A percentile compares a stretch with the other conserved stretches of the same genome.
Conservation (phyloP, 2,797 vertebrate species). For the Lagorchestes hirsutus region DNA sequence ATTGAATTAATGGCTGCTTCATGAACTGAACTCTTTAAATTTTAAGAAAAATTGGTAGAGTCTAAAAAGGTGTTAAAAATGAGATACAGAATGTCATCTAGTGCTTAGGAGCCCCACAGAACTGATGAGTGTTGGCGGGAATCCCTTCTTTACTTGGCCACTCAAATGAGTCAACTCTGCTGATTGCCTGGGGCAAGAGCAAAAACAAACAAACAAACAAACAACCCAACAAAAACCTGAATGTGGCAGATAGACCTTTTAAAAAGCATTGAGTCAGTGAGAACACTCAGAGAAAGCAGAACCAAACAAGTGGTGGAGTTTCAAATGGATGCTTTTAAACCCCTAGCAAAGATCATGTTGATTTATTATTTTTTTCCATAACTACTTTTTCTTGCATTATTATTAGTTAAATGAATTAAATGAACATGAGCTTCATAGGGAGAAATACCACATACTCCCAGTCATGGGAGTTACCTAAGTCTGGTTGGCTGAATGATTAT, state of each 20-base stretch:
- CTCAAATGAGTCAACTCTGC: background rate
- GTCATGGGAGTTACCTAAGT: background rate
- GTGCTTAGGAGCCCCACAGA: background rate
- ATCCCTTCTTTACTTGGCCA: background rate
- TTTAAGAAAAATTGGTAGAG: background rate
- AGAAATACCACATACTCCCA: background rate
- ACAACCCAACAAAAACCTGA: no score
- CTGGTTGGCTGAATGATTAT: background rate
- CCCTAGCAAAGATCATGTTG: background rate
- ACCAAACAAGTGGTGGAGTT: background rate
- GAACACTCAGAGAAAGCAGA: background rate
- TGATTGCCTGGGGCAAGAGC: background rate
- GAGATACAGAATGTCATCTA: background rate
- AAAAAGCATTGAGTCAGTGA: background rate
- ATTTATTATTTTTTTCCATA: background rate
- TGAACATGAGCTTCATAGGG: background rate
- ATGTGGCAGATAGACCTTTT: background rate
- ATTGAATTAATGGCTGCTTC: background rate
- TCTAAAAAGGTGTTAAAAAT: background rate
- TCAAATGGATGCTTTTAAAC: background rate
- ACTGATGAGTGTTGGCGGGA: background rate
- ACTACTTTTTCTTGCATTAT: background rate
- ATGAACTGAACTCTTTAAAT: background rate
- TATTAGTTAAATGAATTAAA: background rate
- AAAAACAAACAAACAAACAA: background rate